phyloP scores from a whole-genome alignment of 1,140 invertebrate species.

The Caenorhabditis latens region DNA sequence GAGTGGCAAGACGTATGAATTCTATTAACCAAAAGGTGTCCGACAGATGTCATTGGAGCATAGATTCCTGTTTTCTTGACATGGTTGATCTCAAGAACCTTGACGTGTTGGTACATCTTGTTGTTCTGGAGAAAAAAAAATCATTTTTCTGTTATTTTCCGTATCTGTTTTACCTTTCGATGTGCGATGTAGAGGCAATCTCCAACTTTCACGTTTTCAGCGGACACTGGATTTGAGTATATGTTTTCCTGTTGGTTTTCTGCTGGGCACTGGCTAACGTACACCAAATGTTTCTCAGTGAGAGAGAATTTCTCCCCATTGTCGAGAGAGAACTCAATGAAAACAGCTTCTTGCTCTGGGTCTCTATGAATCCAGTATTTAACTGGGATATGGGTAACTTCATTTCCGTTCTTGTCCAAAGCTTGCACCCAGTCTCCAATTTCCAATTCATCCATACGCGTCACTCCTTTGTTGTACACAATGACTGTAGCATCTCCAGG shows the following conservation, averaged over 20 bases:
- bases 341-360: background rate
- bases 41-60: constrained; percentile 1
- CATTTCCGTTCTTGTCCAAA: background rate
- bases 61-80: constrained; percentile 34
- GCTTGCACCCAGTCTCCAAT: constrained; percentile 15
- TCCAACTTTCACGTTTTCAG: constrained; percentile 11
- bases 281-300: constrained; percentile 26
- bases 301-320: constrained; percentile 17
- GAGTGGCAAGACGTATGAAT: constrained; percentile 26
- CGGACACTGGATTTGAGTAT: background rate
- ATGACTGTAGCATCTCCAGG: background rate
- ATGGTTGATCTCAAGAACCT: constrained; percentile 13
- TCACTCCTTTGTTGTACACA: background rate
- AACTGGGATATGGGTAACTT: background rate
- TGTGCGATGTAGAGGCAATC: constrained; percentile 33
- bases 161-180: background rate
- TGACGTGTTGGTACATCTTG: background rate
- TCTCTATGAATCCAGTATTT: constrained; percentile 25
- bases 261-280: background rate
- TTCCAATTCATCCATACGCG: constrained; percentile 15
- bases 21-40: background rate
- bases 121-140: constrained; percentile 14
- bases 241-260: background rate
- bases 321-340: constrained; percentile 16
- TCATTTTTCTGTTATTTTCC: background rate